Evolutionary conservation across 2,888 invertebrate genomes (phyloP), one percentile per base, ranked within the genome.

Genomic region (Perizoma affinitatum): DNA sequence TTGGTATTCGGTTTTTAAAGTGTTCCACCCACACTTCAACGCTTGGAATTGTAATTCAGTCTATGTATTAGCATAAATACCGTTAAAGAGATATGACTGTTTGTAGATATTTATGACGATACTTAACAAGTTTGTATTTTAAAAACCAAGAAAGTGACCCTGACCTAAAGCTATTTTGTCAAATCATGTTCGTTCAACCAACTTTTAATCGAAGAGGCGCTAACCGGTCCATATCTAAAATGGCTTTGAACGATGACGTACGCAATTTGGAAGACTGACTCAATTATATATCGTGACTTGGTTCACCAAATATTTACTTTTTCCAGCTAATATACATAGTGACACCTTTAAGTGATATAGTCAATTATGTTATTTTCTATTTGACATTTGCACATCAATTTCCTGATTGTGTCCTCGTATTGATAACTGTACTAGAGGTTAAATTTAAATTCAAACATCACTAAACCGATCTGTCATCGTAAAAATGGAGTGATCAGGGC

Each of bases 161-260:
- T 78, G 82, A 80, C 80, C 80, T 63, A 78, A 67, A 76, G 75
- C 62, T 58, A 57, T 69, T 78, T 80, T 78, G 82, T 82, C 84
- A 80, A 90, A 84, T 88, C 82, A 87, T 79, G 79, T 71, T 78
- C 74, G 73, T 83, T n/a, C 86, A 87, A 55, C 65, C 65, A 70
- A 72, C 71, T 74, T 72, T 79, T 81, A 79, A 79, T 72, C 73
- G 71, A 63, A 62, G 60, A 62, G 49, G 58, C 61, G 64, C 58
- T 59, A 67, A 66, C 68, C 72, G 68, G 65, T 68, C 62, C 70
- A 65, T 72, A 68, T 76, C 73, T 75, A 71, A 22, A 64, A 66
- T 67, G 46, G 63, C 63, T 67, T 70, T 63, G 57, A 64, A 61
- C 59, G 63, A 70, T 69, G 67, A 69, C 66, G 64, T 52, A 44